Percentiles rank a stretch among this genome's conserved stretches.
Evolutionary conservation across 2,113 vertebrate species (phyloP).

Genomic region (Vulpes ferrilata): DNA sequence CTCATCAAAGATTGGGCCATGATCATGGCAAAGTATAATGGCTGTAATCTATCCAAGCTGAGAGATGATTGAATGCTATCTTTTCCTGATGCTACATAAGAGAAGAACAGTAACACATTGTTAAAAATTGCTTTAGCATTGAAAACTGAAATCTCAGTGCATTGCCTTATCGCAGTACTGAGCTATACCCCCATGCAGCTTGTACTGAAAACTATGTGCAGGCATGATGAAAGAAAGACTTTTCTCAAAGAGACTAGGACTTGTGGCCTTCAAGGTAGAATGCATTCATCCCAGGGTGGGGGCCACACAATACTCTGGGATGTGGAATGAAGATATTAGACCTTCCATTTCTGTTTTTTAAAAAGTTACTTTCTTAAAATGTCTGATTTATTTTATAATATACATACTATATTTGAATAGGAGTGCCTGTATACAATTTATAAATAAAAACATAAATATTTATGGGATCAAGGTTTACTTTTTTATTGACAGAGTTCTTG

Average conservation of each 20-base stretch:
- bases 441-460: slow-evolving; percentile 52
- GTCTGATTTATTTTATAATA: not conserved
- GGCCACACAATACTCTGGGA: not conserved
- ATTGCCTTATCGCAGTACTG: not conserved
- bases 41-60: not conserved
- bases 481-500: not conserved
- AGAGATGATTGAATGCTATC: not conserved
- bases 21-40: not conserved
- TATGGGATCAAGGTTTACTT: not conserved
- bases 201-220: not conserved
- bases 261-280: not conserved
- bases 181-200: not conserved
- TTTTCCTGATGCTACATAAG: not conserved
- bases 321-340: not conserved
- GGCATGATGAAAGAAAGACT: not conserved
- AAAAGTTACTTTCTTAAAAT: slow-evolving; percentile 37
- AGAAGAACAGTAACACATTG: not conserved
- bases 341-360: not conserved
- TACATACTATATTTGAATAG: not conserved
- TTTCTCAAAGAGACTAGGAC: not conserved
- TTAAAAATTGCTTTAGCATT: slow-evolving; percentile 48
- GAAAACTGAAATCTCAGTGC: slow-evolving; percentile 38
- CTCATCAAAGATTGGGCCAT: not conserved
- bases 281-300: not conserved
- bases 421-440: not conserved